A percentile compares a stretch with the other conserved stretches of the same genome.
Conservation (phyloP, 1,140 invertebrate species). For the Bicyclus anynana region DNA sequence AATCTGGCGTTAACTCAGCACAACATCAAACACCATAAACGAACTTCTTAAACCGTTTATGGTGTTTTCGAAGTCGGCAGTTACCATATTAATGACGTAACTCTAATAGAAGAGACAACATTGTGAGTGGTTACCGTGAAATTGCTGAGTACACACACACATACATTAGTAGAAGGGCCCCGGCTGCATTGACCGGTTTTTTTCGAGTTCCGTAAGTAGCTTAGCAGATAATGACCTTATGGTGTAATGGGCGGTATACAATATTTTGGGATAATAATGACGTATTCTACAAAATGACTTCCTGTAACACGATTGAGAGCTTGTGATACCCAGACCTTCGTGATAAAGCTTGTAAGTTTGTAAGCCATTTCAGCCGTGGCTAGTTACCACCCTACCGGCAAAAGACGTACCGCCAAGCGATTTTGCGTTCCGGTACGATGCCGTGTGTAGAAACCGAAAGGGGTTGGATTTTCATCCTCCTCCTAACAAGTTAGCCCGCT, state of each 20-base stretch:
- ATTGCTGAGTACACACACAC: constrained; percentile 30
- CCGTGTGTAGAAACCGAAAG: no score
- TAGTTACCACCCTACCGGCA: no score
- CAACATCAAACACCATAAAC: no score
- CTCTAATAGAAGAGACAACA: constrained; percentile 38
- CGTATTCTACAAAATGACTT: background rate
- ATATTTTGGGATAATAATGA: background rate
- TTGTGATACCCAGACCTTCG: background rate
- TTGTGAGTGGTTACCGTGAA: constrained; percentile 44
- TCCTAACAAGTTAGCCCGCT: no score
- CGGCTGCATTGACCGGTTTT: constrained; percentile 20
- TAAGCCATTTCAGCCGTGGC: no score
- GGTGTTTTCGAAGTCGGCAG: constrained; percentile 5
- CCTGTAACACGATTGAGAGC: background rate
- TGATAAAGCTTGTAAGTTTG: background rate
- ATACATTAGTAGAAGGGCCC: constrained; percentile 10
- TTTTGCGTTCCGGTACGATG: no score
- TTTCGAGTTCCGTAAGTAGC: constrained; percentile 21
- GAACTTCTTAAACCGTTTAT: background rate
- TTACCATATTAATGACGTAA: constrained; percentile 34
- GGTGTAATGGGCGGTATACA: background rate
- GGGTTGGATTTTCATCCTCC: no score
- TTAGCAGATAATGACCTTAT: background rate
- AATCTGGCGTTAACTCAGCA: no score
- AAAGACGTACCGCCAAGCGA: no score